Base-by-base conservation (phyloP, 2,113 vertebrate genomes). In the Neomonachus schauinslandi region DNA sequence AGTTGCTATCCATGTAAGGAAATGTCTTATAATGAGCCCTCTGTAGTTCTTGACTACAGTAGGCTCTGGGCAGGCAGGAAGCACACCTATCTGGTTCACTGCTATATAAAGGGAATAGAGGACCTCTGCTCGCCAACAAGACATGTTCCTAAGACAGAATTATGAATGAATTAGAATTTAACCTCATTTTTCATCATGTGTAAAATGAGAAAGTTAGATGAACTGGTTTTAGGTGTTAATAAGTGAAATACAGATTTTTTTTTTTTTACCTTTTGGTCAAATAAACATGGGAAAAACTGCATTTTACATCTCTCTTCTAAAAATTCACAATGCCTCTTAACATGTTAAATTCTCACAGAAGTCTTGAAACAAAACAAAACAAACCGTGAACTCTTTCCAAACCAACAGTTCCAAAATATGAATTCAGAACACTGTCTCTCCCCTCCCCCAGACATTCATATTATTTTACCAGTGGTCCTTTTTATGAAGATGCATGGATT, bases 111-210 rank as follows among this genome's bases (percentile, higher is more conserved):
- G 16, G 8, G 24, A 71, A 28, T 46, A 39, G 10, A 72, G 3
- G 2, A n/a, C 0, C 4, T 22, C 24, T 51, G 0, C n/a, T 74
- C 4, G 0, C 2, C 14, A 72, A 16, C 1, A 69, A 76, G 7
- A n/a, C 1, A 4, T 36, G 21, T 16, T 84, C 74, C 74, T 26
- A 85, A 31, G 19, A 49, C 2, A 77, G 2, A 42, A 16, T 24
- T 46, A 63, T 18, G 5, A 53, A 46, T 42, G 4, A 65, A 33
- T 80, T 22, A 79, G 2, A 5, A 51, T 81, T 72, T 85, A 80
- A 63, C 21, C 2, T 67, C 6, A 26, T 3, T 53, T 36, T 76
- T 80, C 28, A 28, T 39, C 26, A 33, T 21, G 0, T 63, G 10
- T 36, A 61, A 79, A 63, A 71, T 89, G 1, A 89, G 1, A 79